Evolutionary conservation across 2,888 invertebrate species (phyloP).

Genomic region (Nomada goodeniana): DNA sequence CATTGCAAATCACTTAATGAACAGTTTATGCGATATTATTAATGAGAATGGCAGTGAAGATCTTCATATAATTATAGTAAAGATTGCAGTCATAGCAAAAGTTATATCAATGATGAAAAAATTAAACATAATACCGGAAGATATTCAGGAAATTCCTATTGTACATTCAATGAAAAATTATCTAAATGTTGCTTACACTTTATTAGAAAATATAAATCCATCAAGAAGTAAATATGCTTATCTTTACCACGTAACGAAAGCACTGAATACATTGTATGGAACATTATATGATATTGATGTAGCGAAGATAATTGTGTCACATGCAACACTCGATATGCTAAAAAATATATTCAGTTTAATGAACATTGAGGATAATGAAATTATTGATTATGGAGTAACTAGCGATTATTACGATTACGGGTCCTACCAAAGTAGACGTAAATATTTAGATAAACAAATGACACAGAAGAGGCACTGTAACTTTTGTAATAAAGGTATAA

Average conservation of each 20-base stretch:
- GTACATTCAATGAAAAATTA: constrained; percentile 58
- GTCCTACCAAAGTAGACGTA: constrained; percentile 35
- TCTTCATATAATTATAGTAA: constrained; percentile 66
- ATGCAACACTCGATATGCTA: constrained; percentile 62
- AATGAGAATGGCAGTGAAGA: constrained; percentile 50
- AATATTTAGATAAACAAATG: constrained; percentile 22
- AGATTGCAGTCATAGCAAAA: constrained; percentile 72
- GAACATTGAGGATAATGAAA: constrained; percentile 64
- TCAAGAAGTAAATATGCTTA: constrained; percentile 52
- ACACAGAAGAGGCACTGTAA: constrained; percentile 12
- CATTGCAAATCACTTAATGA: constrained; percentile 59
- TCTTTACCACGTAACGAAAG: constrained; percentile 64
- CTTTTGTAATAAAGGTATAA: constrained; percentile 45
- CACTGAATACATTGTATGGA: constrained; percentile 71
- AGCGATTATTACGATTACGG: constrained; percentile 27
- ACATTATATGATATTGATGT: constrained; percentile 66
- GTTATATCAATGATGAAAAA: constrained; percentile 72
- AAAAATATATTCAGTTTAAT: constrained; percentile 65
- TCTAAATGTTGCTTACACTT: constrained; percentile 59
- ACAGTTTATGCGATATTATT: constrained; percentile 59
- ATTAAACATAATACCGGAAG: constrained; percentile 67
- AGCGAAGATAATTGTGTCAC: constrained; percentile 67
- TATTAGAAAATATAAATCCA: constrained; percentile 61
- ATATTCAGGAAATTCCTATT: constrained; percentile 58
- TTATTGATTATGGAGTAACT: constrained; percentile 20